Conservation (phyloP, 2,888 invertebrate genomes). For the Brachyptera putata region DNA sequence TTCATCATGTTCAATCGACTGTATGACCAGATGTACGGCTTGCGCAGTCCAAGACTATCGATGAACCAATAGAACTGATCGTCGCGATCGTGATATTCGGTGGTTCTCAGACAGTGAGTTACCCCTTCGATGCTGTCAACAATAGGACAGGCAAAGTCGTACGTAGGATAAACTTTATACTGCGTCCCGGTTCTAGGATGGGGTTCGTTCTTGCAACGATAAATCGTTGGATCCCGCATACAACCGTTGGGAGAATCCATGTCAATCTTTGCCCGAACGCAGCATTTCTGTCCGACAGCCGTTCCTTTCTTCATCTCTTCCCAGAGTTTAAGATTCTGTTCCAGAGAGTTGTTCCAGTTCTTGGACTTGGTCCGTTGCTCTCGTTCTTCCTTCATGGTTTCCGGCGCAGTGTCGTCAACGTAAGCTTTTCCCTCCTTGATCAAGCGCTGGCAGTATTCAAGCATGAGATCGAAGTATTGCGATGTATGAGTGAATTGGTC, state of each 20-base stretch:
- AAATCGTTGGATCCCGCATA: constrained; percentile 96
- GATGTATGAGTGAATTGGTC: constrained; percentile 94
- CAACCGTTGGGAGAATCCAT: constrained; percentile 96
- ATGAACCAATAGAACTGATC: constrained; percentile 98
- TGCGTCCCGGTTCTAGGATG: constrained; percentile 91
- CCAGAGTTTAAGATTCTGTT: constrained; percentile 86
- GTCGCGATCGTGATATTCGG: constrained; percentile 97
- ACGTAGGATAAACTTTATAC: constrained; percentile 99
- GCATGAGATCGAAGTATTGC: constrained; percentile 91
- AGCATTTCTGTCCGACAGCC: constrained; percentile 75
- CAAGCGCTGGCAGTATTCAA: constrained; percentile 81
- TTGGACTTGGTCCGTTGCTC: constrained; percentile 82
- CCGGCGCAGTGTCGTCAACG: constrained; percentile 93
- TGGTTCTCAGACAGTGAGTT: constrained; percentile 95
- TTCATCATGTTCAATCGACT: constrained; percentile 96
- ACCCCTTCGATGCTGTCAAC: constrained; percentile 97
- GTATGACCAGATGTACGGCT: constrained; percentile 95
- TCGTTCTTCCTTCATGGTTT: constrained; percentile 90
- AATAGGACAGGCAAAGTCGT: constrained; percentile 99
- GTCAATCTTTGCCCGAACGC: constrained; percentile 95
- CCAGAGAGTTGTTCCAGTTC: constrained; percentile 75
- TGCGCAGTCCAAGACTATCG: constrained; percentile 77
- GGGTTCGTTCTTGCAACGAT: constrained; percentile 91
- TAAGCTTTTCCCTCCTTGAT: constrained; percentile 88
- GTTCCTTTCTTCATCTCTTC: constrained; percentile 89